phyloP scores from a whole-genome alignment of 2,113 vertebrate species.

The Thymallus thymallus region DNA sequence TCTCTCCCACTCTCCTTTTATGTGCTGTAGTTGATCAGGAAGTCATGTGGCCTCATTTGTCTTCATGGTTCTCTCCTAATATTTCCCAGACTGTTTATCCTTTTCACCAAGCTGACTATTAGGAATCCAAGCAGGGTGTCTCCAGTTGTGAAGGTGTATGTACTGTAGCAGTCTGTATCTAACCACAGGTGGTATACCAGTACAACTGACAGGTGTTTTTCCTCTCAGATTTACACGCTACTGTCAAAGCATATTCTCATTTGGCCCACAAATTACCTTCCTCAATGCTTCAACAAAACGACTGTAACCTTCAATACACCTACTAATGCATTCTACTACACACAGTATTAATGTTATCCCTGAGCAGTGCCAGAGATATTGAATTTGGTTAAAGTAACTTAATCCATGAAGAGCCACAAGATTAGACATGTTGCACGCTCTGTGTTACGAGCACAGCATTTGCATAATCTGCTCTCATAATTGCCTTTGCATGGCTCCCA shows the following conservation, averaged over 20 bases:
- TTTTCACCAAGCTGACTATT: too few relatives aligned
- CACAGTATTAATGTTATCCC: constrained; percentile 28
- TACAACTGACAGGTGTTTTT: not conserved
- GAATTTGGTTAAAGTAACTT: constrained; percentile 12
- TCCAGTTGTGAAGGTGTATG: too few relatives aligned
- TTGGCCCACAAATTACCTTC: constrained; percentile 6
- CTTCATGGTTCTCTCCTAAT: too few relatives aligned
- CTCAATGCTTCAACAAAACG: not conserved
- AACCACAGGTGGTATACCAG: not conserved
- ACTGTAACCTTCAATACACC: constrained; percentile 8
- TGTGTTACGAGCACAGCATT: not conserved
- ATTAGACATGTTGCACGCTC: constrained; percentile 10
- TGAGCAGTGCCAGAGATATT: constrained; percentile 1
- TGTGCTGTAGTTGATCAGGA: too few relatives aligned
- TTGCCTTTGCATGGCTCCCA: not conserved
- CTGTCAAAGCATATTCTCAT: not conserved
- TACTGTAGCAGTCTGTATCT: too few relatives aligned
- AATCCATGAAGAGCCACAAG: constrained; percentile 9
- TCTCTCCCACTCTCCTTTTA: too few relatives aligned
- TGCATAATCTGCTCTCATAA: constrained; percentile 6
- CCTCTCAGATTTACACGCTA: not conserved
- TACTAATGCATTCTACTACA: constrained; percentile 55
- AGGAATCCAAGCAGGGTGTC: too few relatives aligned
- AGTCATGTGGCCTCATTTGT: too few relatives aligned
- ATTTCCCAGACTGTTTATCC: too few relatives aligned